These are phyloP conservation scores for Portunus trituberculatus DNA, from an alignment of 1,140 invertebrate genomes.

Conservation along the genomic window DNA sequence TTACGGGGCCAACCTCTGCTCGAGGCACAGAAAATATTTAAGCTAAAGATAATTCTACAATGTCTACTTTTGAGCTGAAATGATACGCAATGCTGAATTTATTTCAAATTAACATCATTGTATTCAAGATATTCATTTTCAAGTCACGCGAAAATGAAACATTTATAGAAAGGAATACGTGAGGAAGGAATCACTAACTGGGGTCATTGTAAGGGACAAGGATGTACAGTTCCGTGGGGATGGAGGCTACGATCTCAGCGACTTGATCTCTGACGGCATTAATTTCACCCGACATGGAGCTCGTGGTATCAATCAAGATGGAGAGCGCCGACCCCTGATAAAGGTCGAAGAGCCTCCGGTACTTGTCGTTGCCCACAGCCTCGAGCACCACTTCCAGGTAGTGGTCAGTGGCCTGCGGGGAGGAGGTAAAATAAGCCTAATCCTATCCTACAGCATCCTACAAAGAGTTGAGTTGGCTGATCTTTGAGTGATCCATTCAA, in stretches of 20 bases:
- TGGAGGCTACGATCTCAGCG: constrained; percentile 38
- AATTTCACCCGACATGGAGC: constrained; percentile 65
- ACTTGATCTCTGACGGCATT: constrained; percentile 61
- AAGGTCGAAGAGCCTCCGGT: constrained; percentile 67
- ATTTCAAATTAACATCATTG: no score
- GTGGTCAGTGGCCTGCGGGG: constrained; percentile 65
- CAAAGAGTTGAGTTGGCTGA: no score
- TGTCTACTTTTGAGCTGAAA: no score
- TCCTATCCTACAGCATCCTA: no score
- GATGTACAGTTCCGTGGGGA: constrained; percentile 45
- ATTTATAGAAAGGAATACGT: no score
- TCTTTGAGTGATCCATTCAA: no score
- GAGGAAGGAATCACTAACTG: neutral
- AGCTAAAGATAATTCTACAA: no score
- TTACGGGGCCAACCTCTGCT: constrained; percentile 27
- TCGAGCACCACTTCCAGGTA: constrained; percentile 68
- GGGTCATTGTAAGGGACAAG: constrained; percentile 68
- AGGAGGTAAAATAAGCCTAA: neutral
- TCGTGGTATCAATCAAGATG: constrained; percentile 70
- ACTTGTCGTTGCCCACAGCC: constrained; percentile 63
- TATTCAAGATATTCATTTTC: no score
- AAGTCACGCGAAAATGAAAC: no score
- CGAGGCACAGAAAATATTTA: neutral
- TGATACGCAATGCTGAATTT: no score
- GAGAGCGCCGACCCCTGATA: constrained; percentile 70